phyloP scores from a whole-genome alignment of 2,888 invertebrate genomes.

The Venustoraphidia nigricollis region DNA sequence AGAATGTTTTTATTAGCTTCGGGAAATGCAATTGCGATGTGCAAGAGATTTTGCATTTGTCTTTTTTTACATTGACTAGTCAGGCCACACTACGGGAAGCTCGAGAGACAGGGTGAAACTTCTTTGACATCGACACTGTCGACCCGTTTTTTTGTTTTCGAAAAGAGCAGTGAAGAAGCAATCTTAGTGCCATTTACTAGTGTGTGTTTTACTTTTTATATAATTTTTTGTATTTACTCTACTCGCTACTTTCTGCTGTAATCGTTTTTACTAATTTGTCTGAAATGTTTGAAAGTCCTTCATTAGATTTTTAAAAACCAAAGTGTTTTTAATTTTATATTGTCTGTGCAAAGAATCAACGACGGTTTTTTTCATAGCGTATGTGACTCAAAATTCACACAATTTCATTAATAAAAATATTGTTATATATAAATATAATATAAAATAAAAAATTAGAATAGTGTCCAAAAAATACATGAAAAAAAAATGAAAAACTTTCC shows the following conservation, averaged over 20 bases:
- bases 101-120: too few relatives aligned
- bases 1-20: too few relatives aligned
- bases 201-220: slow-evolving; percentile 26
- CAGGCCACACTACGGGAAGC: too few relatives aligned
- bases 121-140: too few relatives aligned
- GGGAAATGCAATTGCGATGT: too few relatives aligned
- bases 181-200: slow-evolving; percentile 40
- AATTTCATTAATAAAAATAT: slow-evolving; percentile 35
- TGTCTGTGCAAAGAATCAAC: slow-evolving; percentile 31
- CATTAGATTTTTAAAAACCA: slow-evolving; percentile 32
- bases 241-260: too few relatives aligned
- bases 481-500: slow-evolving; percentile 11
- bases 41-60: too few relatives aligned
- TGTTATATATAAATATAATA: slow-evolving; percentile 38
- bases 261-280: neutral
- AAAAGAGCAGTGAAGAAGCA: slow-evolving; percentile 20
- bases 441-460: slow-evolving; percentile 22
- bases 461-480: slow-evolving; percentile 17
- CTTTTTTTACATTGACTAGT: too few relatives aligned
- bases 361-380: slow-evolving; percentile 23
- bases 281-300: slow-evolving; percentile 22
- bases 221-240: neutral
- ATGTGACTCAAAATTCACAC: slow-evolving; percentile 26
- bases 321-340: slow-evolving; percentile 29
- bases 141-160: too few relatives aligned